These are phyloP conservation scores for Pungitius pungitius DNA, from an alignment of 2,113 vertebrate species.

Conservation along the genomic window DNA sequence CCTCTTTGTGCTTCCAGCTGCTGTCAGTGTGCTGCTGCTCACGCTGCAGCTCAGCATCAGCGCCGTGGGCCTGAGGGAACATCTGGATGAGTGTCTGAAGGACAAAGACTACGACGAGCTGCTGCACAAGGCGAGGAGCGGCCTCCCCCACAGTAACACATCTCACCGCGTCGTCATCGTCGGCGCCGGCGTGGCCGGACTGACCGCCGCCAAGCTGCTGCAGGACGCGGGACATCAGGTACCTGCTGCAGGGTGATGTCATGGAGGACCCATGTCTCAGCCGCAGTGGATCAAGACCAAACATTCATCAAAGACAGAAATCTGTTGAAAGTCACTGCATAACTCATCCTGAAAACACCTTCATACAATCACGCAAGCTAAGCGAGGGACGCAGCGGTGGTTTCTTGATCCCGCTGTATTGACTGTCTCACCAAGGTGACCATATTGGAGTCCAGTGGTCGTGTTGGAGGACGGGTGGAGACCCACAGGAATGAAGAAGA, in stretches of 20 bases:
- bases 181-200: slow-evolving; percentile 59
- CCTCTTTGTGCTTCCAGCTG: not conserved
- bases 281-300: slow-evolving; percentile 1
- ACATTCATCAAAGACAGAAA: too few species aligned
- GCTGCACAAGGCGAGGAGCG: not conserved
- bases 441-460: slow-evolving; percentile 49
- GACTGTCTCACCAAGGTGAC: slow-evolving; percentile 37
- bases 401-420: not conserved
- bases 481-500: slow-evolving; percentile 55
- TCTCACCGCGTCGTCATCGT: slow-evolving; percentile 43
- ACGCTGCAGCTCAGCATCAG: not conserved
- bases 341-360: too few species aligned
- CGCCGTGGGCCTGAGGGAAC: not conserved
- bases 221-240: slow-evolving; percentile 66
- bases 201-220: slow-evolving; percentile 54
- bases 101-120: slow-evolving; percentile 32
- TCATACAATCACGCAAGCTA: too few species aligned
- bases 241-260: not conserved
- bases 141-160: not conserved
- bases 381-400: too few species aligned
- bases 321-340: not conserved
- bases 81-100: slow-evolving; percentile 37
- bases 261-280: too few species aligned
- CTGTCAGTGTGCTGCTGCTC: not conserved
- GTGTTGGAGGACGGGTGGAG: slow-evolving; percentile 50